A percentile compares a stretch with the other conserved stretches of the same genome.
phyloP scores from a whole-genome alignment of 2,113 vertebrate genomes.

The Tragelaphus scriptus region DNA sequence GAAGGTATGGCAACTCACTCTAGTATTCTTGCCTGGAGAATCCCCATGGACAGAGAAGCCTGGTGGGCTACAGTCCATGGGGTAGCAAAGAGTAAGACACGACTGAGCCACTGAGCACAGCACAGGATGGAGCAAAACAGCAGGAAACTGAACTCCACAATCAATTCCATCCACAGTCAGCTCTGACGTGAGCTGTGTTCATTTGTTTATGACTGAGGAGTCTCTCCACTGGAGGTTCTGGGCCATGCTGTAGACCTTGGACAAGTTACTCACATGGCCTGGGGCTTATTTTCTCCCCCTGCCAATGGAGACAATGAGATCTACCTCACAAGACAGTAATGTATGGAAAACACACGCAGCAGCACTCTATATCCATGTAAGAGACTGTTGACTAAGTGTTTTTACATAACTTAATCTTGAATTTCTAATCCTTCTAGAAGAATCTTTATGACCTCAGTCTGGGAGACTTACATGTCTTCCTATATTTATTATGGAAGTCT shows the following conservation, averaged over 20 bases:
- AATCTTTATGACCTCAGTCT: slow-evolving; percentile 9
- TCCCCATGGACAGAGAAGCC: not conserved
- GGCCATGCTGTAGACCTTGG: not conserved
- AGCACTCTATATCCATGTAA: not conserved
- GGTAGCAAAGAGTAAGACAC: not conserved
- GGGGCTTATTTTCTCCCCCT: not conserved
- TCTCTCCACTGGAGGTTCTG: not conserved
- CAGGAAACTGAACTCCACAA: not conserved
- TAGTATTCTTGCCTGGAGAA: not conserved
- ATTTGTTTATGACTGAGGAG: not conserved
- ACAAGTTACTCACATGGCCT: not conserved
- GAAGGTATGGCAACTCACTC: not conserved
- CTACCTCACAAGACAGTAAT: not conserved
- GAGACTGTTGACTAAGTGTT: not conserved
- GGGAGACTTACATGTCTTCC: not conserved
- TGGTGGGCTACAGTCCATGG: not conserved
- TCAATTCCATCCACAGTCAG: not conserved
- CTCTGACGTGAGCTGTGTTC: not conserved
- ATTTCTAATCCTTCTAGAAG: slow-evolving; percentile 33
- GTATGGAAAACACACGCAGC: not conserved
- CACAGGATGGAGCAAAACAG: not conserved
- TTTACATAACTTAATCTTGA: slow-evolving; percentile 18
- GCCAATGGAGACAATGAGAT: not conserved
- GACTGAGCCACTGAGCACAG: not conserved
- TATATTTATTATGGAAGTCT: slow-evolving; percentile 15